Conservation (phyloP, 2,888 invertebrate species). For the Lasioglossum leucozonium region DNA sequence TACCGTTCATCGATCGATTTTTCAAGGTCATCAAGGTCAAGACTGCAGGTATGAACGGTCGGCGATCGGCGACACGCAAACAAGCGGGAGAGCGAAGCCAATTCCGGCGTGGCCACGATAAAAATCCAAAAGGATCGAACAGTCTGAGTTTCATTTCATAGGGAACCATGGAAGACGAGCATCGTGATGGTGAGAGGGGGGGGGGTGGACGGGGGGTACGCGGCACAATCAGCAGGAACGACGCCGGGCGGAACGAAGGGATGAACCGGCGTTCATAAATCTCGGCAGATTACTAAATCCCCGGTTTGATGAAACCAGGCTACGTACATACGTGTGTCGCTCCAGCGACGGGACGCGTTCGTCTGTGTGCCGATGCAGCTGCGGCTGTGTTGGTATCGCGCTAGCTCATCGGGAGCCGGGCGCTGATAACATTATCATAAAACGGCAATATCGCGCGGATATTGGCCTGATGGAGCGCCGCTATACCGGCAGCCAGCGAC, state of each 20-base stretch:
- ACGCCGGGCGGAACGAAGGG: conserved; percentile 74
- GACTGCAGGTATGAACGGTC: not conserved
- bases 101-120: conserved; percentile 63
- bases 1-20: not conserved
- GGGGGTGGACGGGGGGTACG: conserved; percentile 64
- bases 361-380: conserved; percentile 48
- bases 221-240: conserved; percentile 76
- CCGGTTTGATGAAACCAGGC: conserved; percentile 83
- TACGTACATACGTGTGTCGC: conserved; percentile 71
- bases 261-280: conserved; percentile 83
- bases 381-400: conserved; percentile 77
- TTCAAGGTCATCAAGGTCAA: not conserved
- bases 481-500: conserved; percentile 58
- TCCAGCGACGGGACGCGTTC: conserved; percentile 47
- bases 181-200: conserved; percentile 44
- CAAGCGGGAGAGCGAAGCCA: conserved; percentile 44
- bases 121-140: conserved; percentile 72
- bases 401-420: conserved; percentile 83
- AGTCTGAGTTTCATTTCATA: conserved; percentile 71
- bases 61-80: conserved; percentile 21
- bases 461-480: conserved; percentile 73
- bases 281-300: conserved; percentile 84
- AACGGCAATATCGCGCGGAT: conserved; percentile 84
- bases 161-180: conserved; percentile 66
- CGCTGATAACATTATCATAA: conserved; percentile 85